Base-by-base conservation (phyloP, 1,140 invertebrate genomes). In the Anastrepha obliqua region DNA sequence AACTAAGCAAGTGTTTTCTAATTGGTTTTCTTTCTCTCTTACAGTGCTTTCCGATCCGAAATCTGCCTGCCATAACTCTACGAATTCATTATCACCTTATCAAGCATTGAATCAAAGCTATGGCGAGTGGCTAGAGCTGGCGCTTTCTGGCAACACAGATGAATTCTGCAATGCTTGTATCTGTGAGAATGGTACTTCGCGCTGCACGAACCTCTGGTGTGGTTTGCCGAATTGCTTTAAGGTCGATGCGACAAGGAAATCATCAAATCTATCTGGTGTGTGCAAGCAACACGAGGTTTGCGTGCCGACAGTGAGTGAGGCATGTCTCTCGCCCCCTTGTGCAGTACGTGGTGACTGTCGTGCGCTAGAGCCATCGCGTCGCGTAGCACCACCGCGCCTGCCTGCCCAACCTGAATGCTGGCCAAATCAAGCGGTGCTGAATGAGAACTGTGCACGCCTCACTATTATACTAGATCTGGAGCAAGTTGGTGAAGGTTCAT, bases 131-230 rank as follows among this genome's bases (percentile, higher is more conserved):
- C 88, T 91, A 87, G 90, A 90, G 60, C 88, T 88, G 3, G 90
- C 91, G 2, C 44, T 92, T 3, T 88, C 88, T 13, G 91, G 90
- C 5, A 89, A 89, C 42, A 96, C 95, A 94, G 94, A 95, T 59
- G 94, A 96, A 89, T 96, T 96, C 65, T 98, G 98, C 94, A 98
- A 98, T 93, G 95, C 95, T 2, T 98, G 97, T 92, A 95, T 95
- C 70, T 98, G 97, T 91, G 94, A 94, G 15, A 96, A 96, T 86
- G 96, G 96, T 11, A 95, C 95, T 74, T 96, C 96, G 17, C 95
- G 95, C 29, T 98, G 97, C 93, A 98, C 97, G 81, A 96, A 97
- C 90, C 96, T 98, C 29, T 97, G 97, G 97, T 97, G 97, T 90
- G 97, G 97, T 6, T 94, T 96, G 42, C 95, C 95, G n/a, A 97